phyloP scores from a whole-genome alignment of 2,797 vertebrate species.

The Pelodytes ibericus region DNA sequence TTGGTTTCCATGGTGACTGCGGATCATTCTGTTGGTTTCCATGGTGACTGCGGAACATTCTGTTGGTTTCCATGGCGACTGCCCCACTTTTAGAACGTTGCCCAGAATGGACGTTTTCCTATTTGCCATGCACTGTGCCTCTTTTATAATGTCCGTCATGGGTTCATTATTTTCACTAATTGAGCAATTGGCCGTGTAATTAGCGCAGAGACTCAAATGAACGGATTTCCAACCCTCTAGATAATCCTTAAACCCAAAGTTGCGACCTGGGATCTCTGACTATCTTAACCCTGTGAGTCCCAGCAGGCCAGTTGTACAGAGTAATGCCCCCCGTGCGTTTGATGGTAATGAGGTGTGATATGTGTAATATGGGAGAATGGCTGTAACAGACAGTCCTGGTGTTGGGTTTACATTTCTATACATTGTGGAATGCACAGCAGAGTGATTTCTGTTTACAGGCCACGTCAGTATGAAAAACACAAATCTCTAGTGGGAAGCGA shows the following conservation, averaged over 20 bases:
- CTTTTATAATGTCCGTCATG: too few relatives aligned
- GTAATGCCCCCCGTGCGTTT: not conserved
- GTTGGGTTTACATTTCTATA: not conserved
- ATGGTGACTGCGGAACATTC: too few relatives aligned
- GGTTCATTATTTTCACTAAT: too few relatives aligned
- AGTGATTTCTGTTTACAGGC: not conserved
- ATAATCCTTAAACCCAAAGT: not conserved
- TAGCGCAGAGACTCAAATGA: not conserved
- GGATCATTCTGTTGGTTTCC: too few relatives aligned
- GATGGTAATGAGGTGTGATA: not conserved
- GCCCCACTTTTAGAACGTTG: too few relatives aligned
- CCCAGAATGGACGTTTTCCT: too few relatives aligned
- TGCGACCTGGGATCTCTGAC: not conserved
- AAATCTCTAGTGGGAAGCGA: not conserved
- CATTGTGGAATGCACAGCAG: not conserved
- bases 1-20: too few relatives aligned
- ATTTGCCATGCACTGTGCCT: too few relatives aligned
- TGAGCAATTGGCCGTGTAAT: too few relatives aligned
- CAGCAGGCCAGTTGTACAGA: not conserved
- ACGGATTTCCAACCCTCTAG: not conserved
- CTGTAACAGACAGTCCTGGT: not conserved
- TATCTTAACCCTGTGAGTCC: not conserved
- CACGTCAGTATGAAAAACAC: too few relatives aligned
- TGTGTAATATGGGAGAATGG: not conserved
- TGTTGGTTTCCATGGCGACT: too few relatives aligned